Evolutionary conservation across 2,797 vertebrate genomes (phyloP).

Genomic region (Momotus momota): DNA sequence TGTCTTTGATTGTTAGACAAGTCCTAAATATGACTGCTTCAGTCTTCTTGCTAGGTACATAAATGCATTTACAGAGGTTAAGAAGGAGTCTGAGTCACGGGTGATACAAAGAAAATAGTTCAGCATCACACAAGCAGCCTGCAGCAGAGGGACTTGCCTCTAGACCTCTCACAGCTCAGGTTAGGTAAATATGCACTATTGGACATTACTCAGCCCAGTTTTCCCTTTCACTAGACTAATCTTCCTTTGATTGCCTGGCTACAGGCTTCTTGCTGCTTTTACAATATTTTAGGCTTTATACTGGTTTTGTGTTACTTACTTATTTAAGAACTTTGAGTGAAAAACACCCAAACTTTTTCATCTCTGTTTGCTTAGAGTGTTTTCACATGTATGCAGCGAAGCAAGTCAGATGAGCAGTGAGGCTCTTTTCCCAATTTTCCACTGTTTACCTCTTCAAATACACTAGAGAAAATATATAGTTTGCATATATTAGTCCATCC

Average conservation of each 20-base stretch:
- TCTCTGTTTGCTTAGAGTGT: neutral
- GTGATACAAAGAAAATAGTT: neutral
- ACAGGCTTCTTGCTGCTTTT: neutral
- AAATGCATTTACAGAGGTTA: neutral
- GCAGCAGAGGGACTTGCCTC: neutral
- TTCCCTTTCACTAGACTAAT: neutral
- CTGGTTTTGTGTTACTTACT: neutral
- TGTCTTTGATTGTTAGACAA: neutral
- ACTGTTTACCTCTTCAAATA: neutral
- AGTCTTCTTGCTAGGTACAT: neutral
- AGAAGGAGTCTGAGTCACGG: neutral
- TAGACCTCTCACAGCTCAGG: neutral
- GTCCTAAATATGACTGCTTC: neutral
- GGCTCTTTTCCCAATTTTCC: neutral
- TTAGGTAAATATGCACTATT: neutral
- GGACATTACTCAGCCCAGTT: neutral
- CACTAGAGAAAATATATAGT: neutral
- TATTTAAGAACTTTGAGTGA: neutral
- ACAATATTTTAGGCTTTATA: neutral
- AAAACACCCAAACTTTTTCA: neutral
- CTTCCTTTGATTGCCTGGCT: neutral
- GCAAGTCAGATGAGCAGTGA: neutral
- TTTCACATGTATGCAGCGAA: neutral
- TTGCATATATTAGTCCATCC: neutral
- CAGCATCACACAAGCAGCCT: neutral